Evolutionary conservation across 1,140 invertebrate genomes (phyloP), one percentile per base, ranked within the genome.

Genomic region (Camponotus floridanus): DNA sequence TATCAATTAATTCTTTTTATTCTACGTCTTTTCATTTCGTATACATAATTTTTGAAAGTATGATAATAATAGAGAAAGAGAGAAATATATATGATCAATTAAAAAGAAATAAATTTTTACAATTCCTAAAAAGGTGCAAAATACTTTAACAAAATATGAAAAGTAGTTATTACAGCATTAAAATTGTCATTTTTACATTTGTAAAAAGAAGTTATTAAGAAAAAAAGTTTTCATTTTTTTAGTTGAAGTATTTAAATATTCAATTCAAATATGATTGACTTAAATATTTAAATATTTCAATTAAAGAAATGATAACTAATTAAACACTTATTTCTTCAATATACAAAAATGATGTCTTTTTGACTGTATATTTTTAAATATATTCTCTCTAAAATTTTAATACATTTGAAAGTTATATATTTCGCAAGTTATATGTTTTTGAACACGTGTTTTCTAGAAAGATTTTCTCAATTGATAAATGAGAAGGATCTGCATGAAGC

Each of bases 401-500:
- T n/a, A 79, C 31, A 1, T n/a, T 45, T 45, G 2, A 45, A 57
- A 26, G n/a, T n/a, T n/a, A n/a, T n/a, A n/a, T 39, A 68, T 26
- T 61, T 45, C 33, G 11, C 2, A 13, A 83, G 18, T 15, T 70
- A 13, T n/a, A 26, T 13, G 42, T 15, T 51, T 45, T 51, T 42
- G 42, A n/a, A 26, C 51, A 33, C 51, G 15, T 31, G 21, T 81
- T 86, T 55, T 78, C 65, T 67, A 67, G 71, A 86, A 64, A 80
- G 65, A 26, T 80, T 86, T 26, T 31, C 13, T n/a, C 61, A 71
- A 73, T 55, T 73, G 71, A 83, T 83, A 71, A 62, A 76, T 74
- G 78, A 70, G 61, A 73, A 89, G 59, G 71, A 84, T 86, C 73
- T 73, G 59, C 65, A 64, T 57, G 59, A 78, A 83, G 76, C 87